Percentiles rank a stretch among this genome's conserved stretches.
Evolutionary conservation across 2,888 invertebrate genomes (phyloP).

Genomic region (Meandrusa payeni): DNA sequence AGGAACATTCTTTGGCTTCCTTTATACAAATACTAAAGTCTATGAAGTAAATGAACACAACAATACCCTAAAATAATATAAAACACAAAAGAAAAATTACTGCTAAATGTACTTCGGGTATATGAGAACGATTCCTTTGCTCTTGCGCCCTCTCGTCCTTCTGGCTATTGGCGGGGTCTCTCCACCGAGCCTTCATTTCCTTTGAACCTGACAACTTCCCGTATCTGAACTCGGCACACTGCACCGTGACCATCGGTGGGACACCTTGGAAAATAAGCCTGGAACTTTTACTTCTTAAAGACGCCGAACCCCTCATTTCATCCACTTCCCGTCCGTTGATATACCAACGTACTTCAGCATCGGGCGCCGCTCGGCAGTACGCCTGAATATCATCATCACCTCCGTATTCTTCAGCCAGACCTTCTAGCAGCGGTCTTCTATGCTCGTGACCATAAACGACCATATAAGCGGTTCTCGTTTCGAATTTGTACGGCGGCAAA

Average conservation of each 20-base stretch:
- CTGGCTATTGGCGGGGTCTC: slow-evolving; percentile 28
- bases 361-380: slow-evolving; percentile 55
- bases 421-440: slow-evolving; percentile 57
- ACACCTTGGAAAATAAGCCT: slow-evolving; percentile 59
- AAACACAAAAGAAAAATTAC: slow-evolving; percentile 28
- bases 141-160: slow-evolving; percentile 40
- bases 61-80: slow-evolving; percentile 20
- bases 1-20: slow-evolving; percentile 20
- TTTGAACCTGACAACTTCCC: slow-evolving; percentile 68
- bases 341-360: slow-evolving; percentile 65
- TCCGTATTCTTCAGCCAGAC: slow-evolving; percentile 53
- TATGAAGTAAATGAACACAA: slow-evolving; percentile 9
- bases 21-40: slow-evolving; percentile 5
- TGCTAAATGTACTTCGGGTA: slow-evolving; percentile 26
- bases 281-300: slow-evolving; percentile 47
- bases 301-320: slow-evolving; percentile 47
- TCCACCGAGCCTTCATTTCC: slow-evolving; percentile 54
- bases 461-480: slow-evolving; percentile 57
- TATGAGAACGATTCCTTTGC: slow-evolving; percentile 36
- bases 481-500: slow-evolving; percentile 60
- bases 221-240: slow-evolving; percentile 71
- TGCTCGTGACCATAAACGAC: slow-evolving; percentile 53
- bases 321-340: slow-evolving; percentile 56
- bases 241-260: slow-evolving; percentile 71
- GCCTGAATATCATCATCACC: slow-evolving; percentile 61